phyloP scores from a whole-genome alignment of 1,140 invertebrate genomes.

The Lutraria rhynchaena region DNA sequence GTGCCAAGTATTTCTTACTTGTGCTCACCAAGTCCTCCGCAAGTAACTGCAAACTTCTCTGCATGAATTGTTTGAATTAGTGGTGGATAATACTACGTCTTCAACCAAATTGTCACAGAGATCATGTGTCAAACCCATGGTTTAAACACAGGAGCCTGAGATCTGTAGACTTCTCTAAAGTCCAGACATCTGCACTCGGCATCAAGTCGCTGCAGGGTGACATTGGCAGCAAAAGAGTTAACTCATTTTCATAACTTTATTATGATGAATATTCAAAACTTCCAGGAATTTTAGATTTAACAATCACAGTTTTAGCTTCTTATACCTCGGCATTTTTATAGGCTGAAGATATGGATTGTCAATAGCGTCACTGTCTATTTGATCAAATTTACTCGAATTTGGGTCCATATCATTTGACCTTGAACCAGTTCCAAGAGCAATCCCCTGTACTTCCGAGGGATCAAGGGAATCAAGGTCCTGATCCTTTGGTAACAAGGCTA shows the following conservation, averaged over 20 bases:
- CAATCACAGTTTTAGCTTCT: conserved; percentile 46
- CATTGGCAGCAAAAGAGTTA: no score
- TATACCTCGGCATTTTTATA: conserved; percentile 86
- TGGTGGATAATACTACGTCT: no score
- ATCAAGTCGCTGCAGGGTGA: no score
- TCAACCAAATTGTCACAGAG: no score
- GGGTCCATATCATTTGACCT: conserved; percentile 61
- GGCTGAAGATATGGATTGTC: conserved; percentile 94
- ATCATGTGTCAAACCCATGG: no score
- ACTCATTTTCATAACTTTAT: background rate
- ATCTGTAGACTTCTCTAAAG: no score
- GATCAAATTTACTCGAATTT: conserved; percentile 51
- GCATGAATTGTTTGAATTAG: no score
- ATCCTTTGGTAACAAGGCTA: conserved; percentile 94
- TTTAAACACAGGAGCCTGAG: no score
- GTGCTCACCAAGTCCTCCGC: no score
- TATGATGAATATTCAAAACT: background rate
- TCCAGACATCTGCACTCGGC: no score
- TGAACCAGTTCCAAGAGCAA: background rate
- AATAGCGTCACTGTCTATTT: conserved; percentile 84
- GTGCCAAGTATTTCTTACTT: no score
- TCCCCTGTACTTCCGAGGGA: conserved; percentile 79
- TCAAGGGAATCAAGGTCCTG: conserved; percentile 97
- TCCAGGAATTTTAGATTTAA: background rate
- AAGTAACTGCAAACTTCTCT: no score